A percentile compares a stretch with the other conserved stretches of the same genome.
Evolutionary conservation across 2,888 invertebrate species (phyloP).

Genomic region (Thecocarcelia acutangulata): DNA sequence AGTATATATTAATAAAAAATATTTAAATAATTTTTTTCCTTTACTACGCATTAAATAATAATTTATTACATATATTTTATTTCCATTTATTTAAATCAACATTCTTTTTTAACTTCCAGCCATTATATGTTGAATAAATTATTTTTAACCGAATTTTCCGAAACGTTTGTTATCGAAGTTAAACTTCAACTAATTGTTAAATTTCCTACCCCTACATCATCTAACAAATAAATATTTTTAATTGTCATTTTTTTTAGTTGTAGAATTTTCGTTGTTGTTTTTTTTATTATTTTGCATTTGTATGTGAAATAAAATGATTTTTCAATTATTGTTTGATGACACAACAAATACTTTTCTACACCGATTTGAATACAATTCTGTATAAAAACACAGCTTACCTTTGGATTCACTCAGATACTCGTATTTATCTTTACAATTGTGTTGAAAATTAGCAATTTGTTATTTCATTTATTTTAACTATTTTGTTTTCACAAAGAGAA

Average conservation of each 20-base stretch:
- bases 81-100: not conserved
- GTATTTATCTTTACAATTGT: constrained; percentile 4
- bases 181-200: constrained; percentile 66
- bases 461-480: constrained; percentile 4
- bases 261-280: constrained; percentile 31
- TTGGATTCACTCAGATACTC: not conserved
- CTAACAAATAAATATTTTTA: constrained; percentile 45
- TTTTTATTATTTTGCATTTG: constrained; percentile 48
- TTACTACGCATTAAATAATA: too few species aligned
- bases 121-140: constrained; percentile 15
- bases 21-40: too few species aligned
- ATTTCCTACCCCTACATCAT: constrained; percentile 54
- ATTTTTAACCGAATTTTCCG: constrained; percentile 50
- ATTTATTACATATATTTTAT: not conserved
- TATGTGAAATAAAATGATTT: constrained; percentile 63
- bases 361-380: constrained; percentile 30
- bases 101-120: constrained; percentile 40
- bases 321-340: constrained; percentile 54
- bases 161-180: constrained; percentile 62
- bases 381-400: not conserved
- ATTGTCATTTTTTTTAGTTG: constrained; percentile 37
- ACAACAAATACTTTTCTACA: constrained; percentile 13
- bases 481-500: constrained; percentile 6
- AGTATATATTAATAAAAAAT: too few species aligned
- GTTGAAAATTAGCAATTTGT: constrained; percentile 44